Evolutionary conservation across 2,888 invertebrate species (phyloP), one percentile per base, ranked within the genome.

Genomic region (Xestia c-nigrum): DNA sequence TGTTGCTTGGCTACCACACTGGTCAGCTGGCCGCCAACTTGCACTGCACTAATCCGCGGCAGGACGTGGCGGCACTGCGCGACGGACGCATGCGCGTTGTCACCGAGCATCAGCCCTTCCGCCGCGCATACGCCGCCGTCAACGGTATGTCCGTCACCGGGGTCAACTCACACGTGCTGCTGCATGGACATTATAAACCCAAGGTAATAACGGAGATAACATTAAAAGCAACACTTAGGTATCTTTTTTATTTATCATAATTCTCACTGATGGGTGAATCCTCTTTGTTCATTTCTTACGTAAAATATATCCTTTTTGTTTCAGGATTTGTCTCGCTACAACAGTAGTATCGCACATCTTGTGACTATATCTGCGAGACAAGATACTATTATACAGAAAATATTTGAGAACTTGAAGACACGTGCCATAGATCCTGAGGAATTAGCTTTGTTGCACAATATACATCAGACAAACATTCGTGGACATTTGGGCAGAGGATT

Each of bases 1-100:
- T 96, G 0, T 80, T 95, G 16, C 95, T 98, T 59, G 97, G 97
- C 0, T 98, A 98, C 95, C 98, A 98, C 88, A 95, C 95, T 24
- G 97, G 97, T 0, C 43, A 43, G 43, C 43, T 43, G 43, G 43
- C 43, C 43, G 43, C 43, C 10, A 43, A 43, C 43, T 10, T 43
- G 43, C 43, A 43, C 43, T 43, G 43, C 43, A 43, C 43, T 43
- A 43, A 9, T 9, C 43, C 43, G 9, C 43, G 43, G 9, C 43
- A 43, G 43, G 43, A 43, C 43, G 43, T 43, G 43, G 6, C 43
- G 0, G 96, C 96, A 21, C 87, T 97, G 16, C 91, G 92, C 1
- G 96, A 97, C 1, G 97, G 97, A 0, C 93, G 95, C 77, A 92
- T 97, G 61, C 89, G 96, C 87, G 97, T 98, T n/a, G 97, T 98